Conservation (phyloP, 2,113 vertebrate genomes). For the Alligator sinensis region DNA sequence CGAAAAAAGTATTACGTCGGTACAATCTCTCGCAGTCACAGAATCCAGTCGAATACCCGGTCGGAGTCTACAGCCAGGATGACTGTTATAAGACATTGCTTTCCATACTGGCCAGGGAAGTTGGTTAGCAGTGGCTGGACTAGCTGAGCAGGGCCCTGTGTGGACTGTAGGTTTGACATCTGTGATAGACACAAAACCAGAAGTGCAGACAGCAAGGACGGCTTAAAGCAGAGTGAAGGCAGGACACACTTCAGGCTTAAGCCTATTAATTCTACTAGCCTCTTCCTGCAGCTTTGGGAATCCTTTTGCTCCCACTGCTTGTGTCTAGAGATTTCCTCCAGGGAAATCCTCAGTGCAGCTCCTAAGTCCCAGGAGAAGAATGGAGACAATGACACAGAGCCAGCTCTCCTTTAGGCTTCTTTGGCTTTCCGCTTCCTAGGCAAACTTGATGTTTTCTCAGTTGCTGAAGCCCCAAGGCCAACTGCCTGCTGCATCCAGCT, state of each 20-base stretch:
- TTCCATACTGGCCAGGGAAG: too few species aligned
- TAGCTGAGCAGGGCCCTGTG: background rate
- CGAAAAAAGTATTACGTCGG: too few species aligned
- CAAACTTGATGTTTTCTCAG: background rate
- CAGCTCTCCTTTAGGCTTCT: background rate
- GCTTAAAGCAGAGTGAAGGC: background rate
- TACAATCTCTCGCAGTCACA: too few species aligned
- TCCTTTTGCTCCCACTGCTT: background rate
- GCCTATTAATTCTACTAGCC: background rate
- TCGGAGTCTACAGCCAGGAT: too few species aligned
- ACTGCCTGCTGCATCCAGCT: background rate
- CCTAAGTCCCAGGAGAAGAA: background rate
- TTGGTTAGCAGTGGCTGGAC: background rate
- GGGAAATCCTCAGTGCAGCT: background rate
- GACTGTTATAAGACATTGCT: too few species aligned
- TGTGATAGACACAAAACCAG: rapidly evolving
- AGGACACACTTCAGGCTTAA: background rate
- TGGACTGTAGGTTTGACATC: background rate
- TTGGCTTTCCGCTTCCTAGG: background rate
- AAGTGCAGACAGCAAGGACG: too few species aligned
- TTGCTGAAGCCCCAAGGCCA: too few species aligned
- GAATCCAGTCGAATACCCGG: too few species aligned
- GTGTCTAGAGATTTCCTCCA: background rate
- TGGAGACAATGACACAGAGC: background rate
- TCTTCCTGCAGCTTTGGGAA: background rate